Evolutionary conservation across 2,888 invertebrate genomes (phyloP).

Genomic region (Ophioninae sp.): DNA sequence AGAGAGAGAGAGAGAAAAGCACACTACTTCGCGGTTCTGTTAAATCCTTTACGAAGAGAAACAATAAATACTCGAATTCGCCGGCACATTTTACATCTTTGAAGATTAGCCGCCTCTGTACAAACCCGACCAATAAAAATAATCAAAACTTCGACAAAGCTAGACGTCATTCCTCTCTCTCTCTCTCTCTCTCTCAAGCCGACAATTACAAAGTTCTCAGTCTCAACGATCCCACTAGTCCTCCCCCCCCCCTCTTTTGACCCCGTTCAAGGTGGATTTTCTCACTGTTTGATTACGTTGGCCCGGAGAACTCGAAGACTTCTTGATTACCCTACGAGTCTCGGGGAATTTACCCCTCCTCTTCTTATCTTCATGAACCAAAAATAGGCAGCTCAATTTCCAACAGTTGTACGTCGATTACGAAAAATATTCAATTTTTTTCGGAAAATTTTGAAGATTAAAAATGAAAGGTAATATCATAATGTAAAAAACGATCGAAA

Average conservation of each 20-base stretch:
- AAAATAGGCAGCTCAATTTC: no score
- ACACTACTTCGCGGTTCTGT: slow-evolving; percentile 8
- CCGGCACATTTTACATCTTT: slow-evolving; percentile 50
- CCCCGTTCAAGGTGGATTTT: background rate
- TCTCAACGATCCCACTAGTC: background rate
- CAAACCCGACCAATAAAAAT: slow-evolving; percentile 55
- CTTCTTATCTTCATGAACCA: no score
- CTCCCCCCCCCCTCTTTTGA: background rate
- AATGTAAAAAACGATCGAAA: no score
- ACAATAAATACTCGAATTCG: slow-evolving; percentile 59
- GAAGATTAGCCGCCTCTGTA: slow-evolving; percentile 48
- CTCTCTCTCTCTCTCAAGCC: slow-evolving; percentile 10
- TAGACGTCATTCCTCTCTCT: slow-evolving; percentile 13
- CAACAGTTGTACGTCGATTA: no score
- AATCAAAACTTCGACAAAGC: slow-evolving; percentile 49
- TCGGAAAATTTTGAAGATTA: no score
- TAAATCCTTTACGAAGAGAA: slow-evolving; percentile 47
- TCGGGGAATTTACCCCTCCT: no score
- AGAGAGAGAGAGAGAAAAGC: slow-evolving; percentile 7
- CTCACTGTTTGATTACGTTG: background rate
- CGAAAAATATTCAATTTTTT: no score
- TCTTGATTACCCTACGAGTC: background rate
- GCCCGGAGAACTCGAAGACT: background rate
- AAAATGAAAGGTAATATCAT: no score
- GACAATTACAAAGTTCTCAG: background rate